Conservation (phyloP, 2,888 invertebrate genomes). For the Limnephilus lunatus region DNA sequence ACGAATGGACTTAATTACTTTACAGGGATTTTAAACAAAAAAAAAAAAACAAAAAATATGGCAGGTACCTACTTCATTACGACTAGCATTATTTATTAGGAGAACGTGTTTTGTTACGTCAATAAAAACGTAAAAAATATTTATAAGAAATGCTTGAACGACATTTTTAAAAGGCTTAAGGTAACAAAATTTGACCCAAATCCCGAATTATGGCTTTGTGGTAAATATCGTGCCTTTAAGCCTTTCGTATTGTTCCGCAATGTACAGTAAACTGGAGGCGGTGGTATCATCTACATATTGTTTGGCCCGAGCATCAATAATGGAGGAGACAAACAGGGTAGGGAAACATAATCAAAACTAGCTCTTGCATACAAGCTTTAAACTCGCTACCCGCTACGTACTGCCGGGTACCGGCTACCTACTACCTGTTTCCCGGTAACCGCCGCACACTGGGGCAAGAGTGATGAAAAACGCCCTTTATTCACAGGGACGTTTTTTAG, state of each 20-base stretch:
- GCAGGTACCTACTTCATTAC: background rate
- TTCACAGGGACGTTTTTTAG: no score
- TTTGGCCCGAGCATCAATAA: slow-evolving; percentile 18
- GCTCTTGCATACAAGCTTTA: background rate
- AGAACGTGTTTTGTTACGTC: background rate
- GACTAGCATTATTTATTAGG: background rate
- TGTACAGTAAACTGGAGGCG: background rate
- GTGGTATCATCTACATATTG: background rate
- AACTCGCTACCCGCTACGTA: background rate
- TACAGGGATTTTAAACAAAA: background rate
- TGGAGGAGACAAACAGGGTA: slow-evolving; percentile 19
- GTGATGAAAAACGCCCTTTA: no score
- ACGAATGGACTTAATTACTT: background rate
- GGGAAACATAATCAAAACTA: slow-evolving; percentile 36
- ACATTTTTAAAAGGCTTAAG: background rate
- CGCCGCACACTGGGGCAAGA: no score
- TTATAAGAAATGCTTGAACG: background rate
- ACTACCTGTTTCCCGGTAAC: background rate
- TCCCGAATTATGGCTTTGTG: background rate
- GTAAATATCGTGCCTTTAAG: background rate
- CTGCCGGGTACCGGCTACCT: background rate
- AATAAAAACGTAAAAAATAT: background rate
- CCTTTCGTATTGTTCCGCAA: background rate
- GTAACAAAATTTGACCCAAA: background rate
- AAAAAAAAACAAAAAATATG: background rate